phyloP scores from a whole-genome alignment of 37 sponge, comb jelly and placozoan genomes.

The Hormiphora californensis region DNA sequence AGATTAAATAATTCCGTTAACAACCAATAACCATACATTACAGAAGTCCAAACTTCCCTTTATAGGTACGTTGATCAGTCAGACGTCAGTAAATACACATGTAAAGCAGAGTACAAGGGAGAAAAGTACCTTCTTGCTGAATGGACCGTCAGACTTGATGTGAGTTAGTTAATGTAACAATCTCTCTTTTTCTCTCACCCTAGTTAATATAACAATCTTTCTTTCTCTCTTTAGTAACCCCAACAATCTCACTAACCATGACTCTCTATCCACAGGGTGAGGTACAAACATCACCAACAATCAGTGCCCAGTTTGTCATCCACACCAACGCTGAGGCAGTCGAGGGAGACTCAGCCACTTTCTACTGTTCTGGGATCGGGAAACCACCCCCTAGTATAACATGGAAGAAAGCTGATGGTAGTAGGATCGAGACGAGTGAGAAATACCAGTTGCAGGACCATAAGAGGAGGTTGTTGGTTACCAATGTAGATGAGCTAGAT shows the following conservation, averaged over 20 bases:
- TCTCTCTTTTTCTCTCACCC: too few species aligned
- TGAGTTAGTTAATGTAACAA: too few species aligned
- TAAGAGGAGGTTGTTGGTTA: neutral
- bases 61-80: neutral
- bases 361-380: slow-evolving; percentile 11
- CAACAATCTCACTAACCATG: neutral
- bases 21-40: neutral
- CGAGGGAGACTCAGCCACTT: neutral
- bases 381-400: slow-evolving; percentile 11
- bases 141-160: neutral
- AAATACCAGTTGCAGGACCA: slow-evolving; percentile 27
- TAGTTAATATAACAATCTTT: too few species aligned
- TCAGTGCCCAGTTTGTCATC: neutral
- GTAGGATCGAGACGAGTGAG: slow-evolving; percentile 18
- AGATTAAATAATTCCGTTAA: neutral
- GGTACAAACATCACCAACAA: neutral
- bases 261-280: neutral
- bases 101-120: neutral
- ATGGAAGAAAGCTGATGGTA: slow-evolving; percentile 11
- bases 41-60: neutral
- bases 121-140: neutral
- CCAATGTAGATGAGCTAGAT: neutral
- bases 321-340: neutral
- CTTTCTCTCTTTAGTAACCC: too few species aligned
- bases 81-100: neutral